Evolutionary conservation across 2,113 vertebrate genomes (phyloP).

Genomic region (Irena cyanogastra): DNA sequence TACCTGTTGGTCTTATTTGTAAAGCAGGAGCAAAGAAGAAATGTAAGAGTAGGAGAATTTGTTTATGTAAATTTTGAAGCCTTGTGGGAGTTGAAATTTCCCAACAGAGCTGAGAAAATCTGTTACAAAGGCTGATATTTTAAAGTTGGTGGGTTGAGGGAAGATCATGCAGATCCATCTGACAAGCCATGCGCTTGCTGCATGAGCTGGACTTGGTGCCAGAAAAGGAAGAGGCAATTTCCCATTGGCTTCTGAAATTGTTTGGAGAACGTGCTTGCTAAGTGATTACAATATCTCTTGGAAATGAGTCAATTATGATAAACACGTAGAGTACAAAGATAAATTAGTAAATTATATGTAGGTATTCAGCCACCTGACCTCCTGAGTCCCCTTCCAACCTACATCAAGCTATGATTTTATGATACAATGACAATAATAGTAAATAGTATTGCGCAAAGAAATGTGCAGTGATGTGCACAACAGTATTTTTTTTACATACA

Average conservation of each 20-base stretch:
- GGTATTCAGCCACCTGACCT: neutral
- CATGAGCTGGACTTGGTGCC: neutral
- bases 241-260: neutral
- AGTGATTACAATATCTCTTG: neutral
- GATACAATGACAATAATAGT: neutral
- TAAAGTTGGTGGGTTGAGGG: neutral
- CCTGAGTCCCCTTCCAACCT: neutral
- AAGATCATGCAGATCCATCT: constrained; percentile 18
- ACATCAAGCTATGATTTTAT: neutral
- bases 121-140: constrained; percentile 48
- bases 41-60: constrained; percentile 13
- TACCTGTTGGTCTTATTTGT: neutral
- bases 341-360: neutral
- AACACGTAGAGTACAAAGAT: neutral
- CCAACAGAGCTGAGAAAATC: constrained; percentile 39
- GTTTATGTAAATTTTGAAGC: constrained; percentile 35
- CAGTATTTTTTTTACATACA: neutral
- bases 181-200: neutral
- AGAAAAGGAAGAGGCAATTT: constrained; percentile 8
- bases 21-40: neutral
- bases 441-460: neutral
- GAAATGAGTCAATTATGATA: neutral
- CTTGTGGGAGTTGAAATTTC: constrained; percentile 30
- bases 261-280: neutral
- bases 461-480: neutral